A percentile compares a stretch with the other conserved stretches of the same genome.
Conservation (phyloP, 2,888 invertebrate genomes). For the Chironomus tentans region DNA sequence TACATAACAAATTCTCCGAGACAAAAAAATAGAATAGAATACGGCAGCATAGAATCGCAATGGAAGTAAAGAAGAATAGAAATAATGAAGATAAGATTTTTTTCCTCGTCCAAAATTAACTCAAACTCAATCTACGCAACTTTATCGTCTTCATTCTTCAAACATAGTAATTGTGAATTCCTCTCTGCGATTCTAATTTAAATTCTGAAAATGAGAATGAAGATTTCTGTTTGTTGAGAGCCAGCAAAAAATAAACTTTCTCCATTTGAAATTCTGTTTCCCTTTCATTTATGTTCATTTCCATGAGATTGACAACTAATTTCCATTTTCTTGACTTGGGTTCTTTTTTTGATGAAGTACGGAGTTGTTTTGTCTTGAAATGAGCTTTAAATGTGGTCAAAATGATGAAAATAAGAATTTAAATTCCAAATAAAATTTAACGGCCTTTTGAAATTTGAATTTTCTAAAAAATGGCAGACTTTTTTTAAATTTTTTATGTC, state of each 20-base stretch:
- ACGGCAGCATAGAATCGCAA: too few species aligned
- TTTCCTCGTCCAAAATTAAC: background rate
- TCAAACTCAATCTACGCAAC: background rate
- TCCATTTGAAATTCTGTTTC: background rate
- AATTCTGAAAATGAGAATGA: background rate
- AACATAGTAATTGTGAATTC: background rate
- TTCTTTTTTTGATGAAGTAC: background rate
- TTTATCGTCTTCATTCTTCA: background rate
- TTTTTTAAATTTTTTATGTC: too few species aligned
- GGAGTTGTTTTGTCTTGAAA: too few species aligned
- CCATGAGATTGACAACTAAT: background rate
- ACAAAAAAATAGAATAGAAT: too few species aligned
- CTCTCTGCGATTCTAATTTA: background rate
- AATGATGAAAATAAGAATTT: too few species aligned
- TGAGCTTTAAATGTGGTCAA: too few species aligned
- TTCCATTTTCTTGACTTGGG: background rate
- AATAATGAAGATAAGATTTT: too few species aligned
- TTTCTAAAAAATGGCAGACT: too few species aligned
- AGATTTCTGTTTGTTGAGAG: background rate
- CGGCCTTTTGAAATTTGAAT: too few species aligned
- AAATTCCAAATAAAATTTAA: too few species aligned
- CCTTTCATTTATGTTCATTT: background rate
- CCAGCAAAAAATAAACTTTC: background rate
- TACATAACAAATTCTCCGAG: too few species aligned
- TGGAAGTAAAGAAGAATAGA: too few species aligned